Conservation (phyloP, 2,888 invertebrate species). For the Xestia c-nigrum region DNA sequence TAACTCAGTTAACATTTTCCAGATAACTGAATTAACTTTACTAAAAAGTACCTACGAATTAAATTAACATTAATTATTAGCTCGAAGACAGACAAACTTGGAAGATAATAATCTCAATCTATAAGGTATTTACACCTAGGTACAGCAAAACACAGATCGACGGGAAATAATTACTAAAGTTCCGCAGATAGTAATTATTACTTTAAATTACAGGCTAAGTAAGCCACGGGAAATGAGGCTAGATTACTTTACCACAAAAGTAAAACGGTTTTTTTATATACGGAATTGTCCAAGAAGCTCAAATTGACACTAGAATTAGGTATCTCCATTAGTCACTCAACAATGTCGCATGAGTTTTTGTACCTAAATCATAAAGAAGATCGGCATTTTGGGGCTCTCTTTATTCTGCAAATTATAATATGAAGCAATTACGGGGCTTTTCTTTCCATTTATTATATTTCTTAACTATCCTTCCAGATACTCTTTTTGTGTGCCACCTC, state of each 20-base stretch:
- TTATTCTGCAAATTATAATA: too few species aligned
- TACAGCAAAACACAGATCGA: neutral
- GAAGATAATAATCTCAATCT: neutral
- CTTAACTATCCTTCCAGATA: too few species aligned
- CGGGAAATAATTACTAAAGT: slow-evolving; percentile 19
- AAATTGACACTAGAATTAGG: neutral
- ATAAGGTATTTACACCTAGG: neutral
- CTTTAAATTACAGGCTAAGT: neutral
- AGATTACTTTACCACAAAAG: slow-evolving; percentile 18
- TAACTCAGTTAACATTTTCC: too few species aligned
- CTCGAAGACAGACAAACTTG: neutral
- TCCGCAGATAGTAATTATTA: neutral
- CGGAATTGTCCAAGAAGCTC: neutral
- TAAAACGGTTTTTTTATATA: slow-evolving; percentile 18
- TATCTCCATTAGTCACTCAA: neutral
- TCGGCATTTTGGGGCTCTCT: too few species aligned
- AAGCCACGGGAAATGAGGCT: slow-evolving; percentile 28
- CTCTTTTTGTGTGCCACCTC: neutral
- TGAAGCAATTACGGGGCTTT: too few species aligned
- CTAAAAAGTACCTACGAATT: neutral
- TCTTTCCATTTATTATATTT: too few species aligned
- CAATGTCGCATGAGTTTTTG: neutral
- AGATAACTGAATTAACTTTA: neutral
- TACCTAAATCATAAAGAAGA: too few species aligned
- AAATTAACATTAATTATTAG: too few species aligned